Evolutionary conservation across 2,888 invertebrate genomes (phyloP), one percentile per base, ranked within the genome.

Genomic region (Rhorus exstirpatorius): DNA sequence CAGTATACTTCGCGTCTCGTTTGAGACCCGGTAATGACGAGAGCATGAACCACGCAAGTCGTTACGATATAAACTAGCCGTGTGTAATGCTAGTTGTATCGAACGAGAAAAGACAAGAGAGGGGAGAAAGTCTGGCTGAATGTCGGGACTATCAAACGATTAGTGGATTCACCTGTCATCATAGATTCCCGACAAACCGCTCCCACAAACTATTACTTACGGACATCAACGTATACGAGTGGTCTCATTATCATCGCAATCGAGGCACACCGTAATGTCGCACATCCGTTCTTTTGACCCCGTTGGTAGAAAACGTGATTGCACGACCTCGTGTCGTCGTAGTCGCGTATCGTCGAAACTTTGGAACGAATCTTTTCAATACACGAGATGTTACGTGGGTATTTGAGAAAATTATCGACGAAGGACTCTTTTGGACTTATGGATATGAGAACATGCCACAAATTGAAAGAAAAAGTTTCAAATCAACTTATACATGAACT

Each of bases 161-260:
- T 91, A 91, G 88, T 88, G 89, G 88, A 90, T 90, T 86, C 90
- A 91, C 91, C 90, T 92, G 92, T 91, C 91, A 88, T 90, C 90
- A 87, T 88, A 87, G 87, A 90, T 91, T 83, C 87, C 65, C 67
- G 17, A 49, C 85, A 86, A 75, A 89, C 92, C 91, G 87, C 92
- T 90, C 92, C 91, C 86, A 83, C 85, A 81, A 21, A 60, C 46
- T 46, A 67, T 81, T 58, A 67, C 31, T 46, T 21, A 35, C 44
- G 14, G 49, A 44, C 53, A 46, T 74, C 49, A 70, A 55, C 53
- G 79, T 83, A 49, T n/a, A 83, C 49, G 63, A 63, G 51, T 24
- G 41, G 85, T 26, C 85, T 86, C 84, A 90, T 91, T 91, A 90
- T 89, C 89, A 87, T 90, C 90, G 90, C 88, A 89, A n/a, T 89